These are phyloP conservation scores for Turdus rufiventris DNA, from an alignment of 2,113 vertebrate genomes.

Conservation along the genomic window DNA sequence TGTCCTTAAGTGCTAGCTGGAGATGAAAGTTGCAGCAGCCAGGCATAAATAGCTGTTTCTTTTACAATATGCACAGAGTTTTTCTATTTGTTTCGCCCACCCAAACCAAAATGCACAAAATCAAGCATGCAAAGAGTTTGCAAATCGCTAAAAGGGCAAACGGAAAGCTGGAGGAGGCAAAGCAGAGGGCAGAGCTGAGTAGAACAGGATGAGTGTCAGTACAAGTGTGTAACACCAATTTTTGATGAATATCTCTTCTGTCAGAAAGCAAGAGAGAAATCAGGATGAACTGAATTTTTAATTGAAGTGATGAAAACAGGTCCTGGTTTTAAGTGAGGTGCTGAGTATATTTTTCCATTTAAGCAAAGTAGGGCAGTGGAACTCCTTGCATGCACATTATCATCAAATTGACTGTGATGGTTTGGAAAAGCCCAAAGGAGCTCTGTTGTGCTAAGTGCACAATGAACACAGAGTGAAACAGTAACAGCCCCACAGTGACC, in stretches of 20 bases:
- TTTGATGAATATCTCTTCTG: background rate
- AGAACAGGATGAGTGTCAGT: background rate
- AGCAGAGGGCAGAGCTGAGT: background rate
- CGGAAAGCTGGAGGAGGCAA: background rate
- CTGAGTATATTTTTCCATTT: background rate
- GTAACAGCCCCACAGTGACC: background rate
- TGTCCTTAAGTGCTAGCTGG: background rate
- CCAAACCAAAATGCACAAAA: background rate
- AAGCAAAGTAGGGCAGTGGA: background rate
- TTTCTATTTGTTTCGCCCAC: background rate
- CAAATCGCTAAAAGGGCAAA: background rate
- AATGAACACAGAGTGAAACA: background rate
- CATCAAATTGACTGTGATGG: background rate
- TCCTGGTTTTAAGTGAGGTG: background rate
- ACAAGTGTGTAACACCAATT: background rate
- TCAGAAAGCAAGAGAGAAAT: background rate
- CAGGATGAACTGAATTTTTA: background rate
- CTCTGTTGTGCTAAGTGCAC: background rate
- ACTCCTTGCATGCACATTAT: background rate
- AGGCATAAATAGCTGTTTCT: background rate
- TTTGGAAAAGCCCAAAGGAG: background rate
- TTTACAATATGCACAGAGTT: background rate
- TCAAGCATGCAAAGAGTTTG: background rate
- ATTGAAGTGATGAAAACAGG: background rate
- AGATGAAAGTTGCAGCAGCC: background rate